Conservation (phyloP, 2,888 invertebrate species). For the Drosophila antonietae region DNA sequence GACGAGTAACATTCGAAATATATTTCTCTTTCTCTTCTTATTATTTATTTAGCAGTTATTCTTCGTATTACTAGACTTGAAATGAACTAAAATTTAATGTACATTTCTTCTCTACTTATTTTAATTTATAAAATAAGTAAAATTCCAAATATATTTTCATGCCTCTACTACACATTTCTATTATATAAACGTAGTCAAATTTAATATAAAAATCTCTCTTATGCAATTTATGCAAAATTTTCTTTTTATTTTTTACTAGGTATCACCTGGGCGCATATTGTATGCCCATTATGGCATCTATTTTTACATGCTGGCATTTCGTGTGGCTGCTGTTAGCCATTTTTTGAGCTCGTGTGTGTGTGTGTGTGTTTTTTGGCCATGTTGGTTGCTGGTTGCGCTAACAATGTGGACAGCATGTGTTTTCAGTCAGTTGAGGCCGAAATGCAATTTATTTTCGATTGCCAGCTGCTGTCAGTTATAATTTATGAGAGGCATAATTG, state of each 20-base stretch:
- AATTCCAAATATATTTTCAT: not conserved
- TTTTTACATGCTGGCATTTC: conserved; percentile 46
- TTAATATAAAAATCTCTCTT: not conserved
- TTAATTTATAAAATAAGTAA: not conserved
- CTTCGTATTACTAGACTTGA: no score
- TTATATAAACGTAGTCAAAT: not conserved
- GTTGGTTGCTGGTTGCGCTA: conserved; percentile 34
- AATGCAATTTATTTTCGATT: conserved; percentile 71
- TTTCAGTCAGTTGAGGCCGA: conserved; percentile 55
- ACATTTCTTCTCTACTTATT: no score
- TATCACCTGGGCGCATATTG: not conserved
- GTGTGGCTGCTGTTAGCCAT: conserved; percentile 26
- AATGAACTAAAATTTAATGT: no score
- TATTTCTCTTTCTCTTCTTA: no score
- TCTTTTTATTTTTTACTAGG: not conserved
- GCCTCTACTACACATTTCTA: not conserved
- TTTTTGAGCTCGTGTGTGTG: not conserved
- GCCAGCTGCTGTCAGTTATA: conserved; percentile 72
- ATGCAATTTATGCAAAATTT: not conserved
- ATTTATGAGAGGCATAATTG: conserved; percentile 67
- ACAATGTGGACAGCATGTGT: conserved; percentile 61
- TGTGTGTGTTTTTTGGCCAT: conserved; percentile 19
- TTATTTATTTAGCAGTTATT: no score
- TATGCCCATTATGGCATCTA: conserved; percentile 13
- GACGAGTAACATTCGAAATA: not conserved